These are phyloP conservation scores for Oxytorus armatus DNA, from an alignment of 2,888 invertebrate genomes.

Conservation along the genomic window DNA sequence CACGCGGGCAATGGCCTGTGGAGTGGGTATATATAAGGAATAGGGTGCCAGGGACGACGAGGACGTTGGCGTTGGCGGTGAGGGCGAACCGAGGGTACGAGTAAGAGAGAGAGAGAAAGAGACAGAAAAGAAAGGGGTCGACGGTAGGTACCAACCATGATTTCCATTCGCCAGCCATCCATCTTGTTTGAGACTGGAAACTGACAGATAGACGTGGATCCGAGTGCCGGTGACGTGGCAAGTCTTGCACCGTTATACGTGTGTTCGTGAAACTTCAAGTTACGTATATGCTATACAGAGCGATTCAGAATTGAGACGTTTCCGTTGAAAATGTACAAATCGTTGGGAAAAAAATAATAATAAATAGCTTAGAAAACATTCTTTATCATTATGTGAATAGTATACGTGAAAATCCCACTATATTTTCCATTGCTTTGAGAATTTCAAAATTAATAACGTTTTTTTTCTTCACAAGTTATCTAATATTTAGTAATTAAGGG, in stretches of 20 bases:
- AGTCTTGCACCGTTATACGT: conserved; percentile 81
- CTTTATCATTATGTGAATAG: too few relatives aligned
- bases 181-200: conserved; percentile 87
- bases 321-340: conserved; percentile 6
- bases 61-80: conserved; percentile 53
- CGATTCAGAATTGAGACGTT: conserved; percentile 57
- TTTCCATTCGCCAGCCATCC: conserved; percentile 88
- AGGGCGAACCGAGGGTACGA: conserved; percentile 44
- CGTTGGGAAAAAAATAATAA: conserved; percentile 5
- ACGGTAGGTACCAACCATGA: conserved; percentile 85
- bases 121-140: conserved; percentile 69
- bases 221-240: conserved; percentile 84
- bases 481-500: too few relatives aligned
- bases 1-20: conserved; percentile 55
- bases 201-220: conserved; percentile 85
- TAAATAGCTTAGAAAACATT: too few relatives aligned
- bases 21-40: conserved; percentile 60
- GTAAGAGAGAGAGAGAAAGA: conserved; percentile 53
- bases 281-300: conserved; percentile 69
- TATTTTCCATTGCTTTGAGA: too few relatives aligned
- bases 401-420: too few relatives aligned
- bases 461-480: too few relatives aligned
- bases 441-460: too few relatives aligned
- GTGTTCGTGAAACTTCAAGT: conserved; percentile 67
- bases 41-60: conserved; percentile 66